Evolutionary conservation across 2,113 vertebrate genomes (phyloP), one percentile per base, ranked within the genome.

Genomic region (Tyrannus savana): DNA sequence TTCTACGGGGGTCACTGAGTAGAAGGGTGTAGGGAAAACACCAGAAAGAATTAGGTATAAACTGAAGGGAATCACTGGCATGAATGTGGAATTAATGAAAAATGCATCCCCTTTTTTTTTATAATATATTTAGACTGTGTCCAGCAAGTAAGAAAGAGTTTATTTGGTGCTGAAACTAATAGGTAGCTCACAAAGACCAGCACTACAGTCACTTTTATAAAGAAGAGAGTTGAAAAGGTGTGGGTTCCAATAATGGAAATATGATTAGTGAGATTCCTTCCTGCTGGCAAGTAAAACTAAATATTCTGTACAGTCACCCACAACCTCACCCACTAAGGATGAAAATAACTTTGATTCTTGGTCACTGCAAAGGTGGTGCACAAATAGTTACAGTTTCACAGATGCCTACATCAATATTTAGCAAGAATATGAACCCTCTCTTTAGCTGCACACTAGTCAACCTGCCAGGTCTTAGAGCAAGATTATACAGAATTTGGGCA

Each of bases 301-400:
- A 62, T 75, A 87, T 39, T 68, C 46, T 50, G 28, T 41, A 56
- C 18, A 21, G 37, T 83, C 47, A 72, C 53, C 67, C 68, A 72
- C 68, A 91, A 33, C 47, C 37, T 81, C 85, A 80, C 39, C 84
- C 91, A 86, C 39, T 60, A 52, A 49, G 4, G 25, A 81, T 80
- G 75, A 84, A 96, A 95, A 92, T 94, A 91, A 76, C 83, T 88
- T 68, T 85, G 81, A 90, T 87, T 82, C 79, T 83, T 64, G 52
- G 89, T 85, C 88, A 44, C 55, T 90, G 86, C 68, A 77, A 71
- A 90, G 72, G 23, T 47, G 33, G 41, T 92, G 33, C 33, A 59
- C 68, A 89, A 90, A 84, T 28, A 83, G 58, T 84, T 67, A 46
- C n/a, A 68, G 53, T 71, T 94, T 76, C 69, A 71, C 5, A 16